Base-by-base conservation (phyloP, 1,140 invertebrate genomes). In the Rhizoglyphus robini region DNA sequence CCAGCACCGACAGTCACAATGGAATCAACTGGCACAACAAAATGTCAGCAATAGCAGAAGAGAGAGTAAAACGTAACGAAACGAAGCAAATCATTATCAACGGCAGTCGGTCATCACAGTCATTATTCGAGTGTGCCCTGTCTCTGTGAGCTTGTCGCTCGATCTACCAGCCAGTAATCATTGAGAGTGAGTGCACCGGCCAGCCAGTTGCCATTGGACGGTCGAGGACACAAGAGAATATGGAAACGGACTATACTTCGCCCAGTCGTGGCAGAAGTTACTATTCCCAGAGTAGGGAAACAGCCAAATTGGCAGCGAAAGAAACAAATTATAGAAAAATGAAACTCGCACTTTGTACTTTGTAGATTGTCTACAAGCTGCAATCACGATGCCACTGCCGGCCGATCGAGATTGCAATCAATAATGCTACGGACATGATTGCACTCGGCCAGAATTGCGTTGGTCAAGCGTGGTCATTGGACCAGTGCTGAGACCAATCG, bases 11-110 rank as follows among this genome's bases (percentile, higher is more conserved):
- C 51, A 5, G 51, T 54, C 23, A 54, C 51, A 54, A 54, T 54
- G 51, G 51, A 54, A 54, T 54, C 51, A 54, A 54, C 51, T 54
- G 20, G 8, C 41, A 46, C 41, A 46, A 46, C 23, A n/a, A 18
- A 41, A 41, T 41, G 51, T 54, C 36, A 41, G 36, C 36, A 8
- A 41, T 18, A 41, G 36, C 8, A 20, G 20, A 20, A 32, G 51
- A 54, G 51, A 54, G 51, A 54, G 51, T 54, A 54, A 54, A 54
- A 54, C 51, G 36, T 41, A 41, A 41, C 36, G 51, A 54, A 54
- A 54, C 51, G 51, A 54, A 54, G 20, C 51, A 54, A 54, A 54
- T 54, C 51, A 54, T 54, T 54, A 54, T 54, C 51, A 54, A 54
- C 51, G 51, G 51, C 51, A 54, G 51, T 54, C 51, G 51, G 51